Evolutionary conservation across 2,113 vertebrate genomes (phyloP), one percentile per base, ranked within the genome.

Genomic region (Parus major): DNA sequence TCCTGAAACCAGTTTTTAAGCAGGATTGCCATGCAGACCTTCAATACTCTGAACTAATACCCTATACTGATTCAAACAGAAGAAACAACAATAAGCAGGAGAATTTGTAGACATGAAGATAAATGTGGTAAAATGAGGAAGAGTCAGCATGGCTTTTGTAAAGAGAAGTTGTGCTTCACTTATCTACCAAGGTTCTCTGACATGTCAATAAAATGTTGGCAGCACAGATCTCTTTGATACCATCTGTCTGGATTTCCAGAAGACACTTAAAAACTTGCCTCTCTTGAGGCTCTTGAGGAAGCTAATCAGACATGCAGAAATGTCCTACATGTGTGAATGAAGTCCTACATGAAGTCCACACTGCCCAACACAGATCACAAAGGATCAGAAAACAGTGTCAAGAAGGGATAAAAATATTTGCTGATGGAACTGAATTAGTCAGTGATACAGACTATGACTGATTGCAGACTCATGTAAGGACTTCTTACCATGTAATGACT

Each of bases 201-300:
- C 68, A 80, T 21, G 42, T 90, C 73, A 92, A 36, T 64, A 64
- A 92, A 88, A 73, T 0, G 0, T 24, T 90, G 85, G 68, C 79
- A 92, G 33, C 85, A 88, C 28, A 70, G 39, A 86, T 80, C 75
- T 73, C 28, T 82, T 73, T 90, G 79, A 80, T 83, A 88, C 63
- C 42, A 93, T 94, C 92, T 92, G 82, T 35, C 79, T 77, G 50
- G 42, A 81, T 86, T 86, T 96, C 86, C 94, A 94, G 66, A 76
- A 85, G 90, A 81, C 84, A 64, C 21, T 56, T 22, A 28, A 5
- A 65, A 56, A 57, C 66, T 77, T 86, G 39, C 7, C 10, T 81
- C 33, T 50, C 75, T 76, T 2, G 1, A 86, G 85, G 90, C 55
- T 33, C 55, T 63, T 77, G 39, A 86, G 59, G 42, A 90, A 95